Base-by-base conservation (phyloP, 2,888 invertebrate genomes). In the Charanyca ferruginea region DNA sequence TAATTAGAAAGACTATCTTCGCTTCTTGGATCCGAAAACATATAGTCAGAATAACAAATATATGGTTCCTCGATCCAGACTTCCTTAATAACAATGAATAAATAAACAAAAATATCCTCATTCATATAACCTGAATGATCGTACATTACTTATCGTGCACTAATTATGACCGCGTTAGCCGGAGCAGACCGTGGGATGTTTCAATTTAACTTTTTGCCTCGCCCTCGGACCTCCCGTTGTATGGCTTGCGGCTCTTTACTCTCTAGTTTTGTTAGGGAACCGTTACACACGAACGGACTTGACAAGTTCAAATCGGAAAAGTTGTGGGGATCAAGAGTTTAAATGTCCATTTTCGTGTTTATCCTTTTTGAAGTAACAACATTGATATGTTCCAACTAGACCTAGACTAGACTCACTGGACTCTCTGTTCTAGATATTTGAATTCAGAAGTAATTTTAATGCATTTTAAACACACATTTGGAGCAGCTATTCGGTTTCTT, bases 131-230 rank as follows among this genome's bases (percentile, higher is more conserved):
- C 28, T n/a, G n/a, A 61, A 55, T 69, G 52, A 79, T 49, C 45
- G 54, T 41, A 49, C 51, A 52, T 54, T 57, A 64, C 25, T 47
- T 45, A 72, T 52, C 32, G 25, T 22, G 45, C 66, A 60, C 66
- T 79, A 77, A 81, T 80, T 83, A 65, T 57, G 60, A 60, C 61
- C 54, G 51, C 72, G 75, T 71, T 78, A 77, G 65, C 72, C 59
- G 70, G 74, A 28, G 55, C 66, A 65, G 74, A 66, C 70, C 63
- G 77, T 72, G 85, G 84, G 87, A 89, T 90, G 90, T 91, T 91
- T 91, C 89, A 90, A 90, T 91, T 88, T 87, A 90, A 91, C 88
- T 91, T 92, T 91, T 91, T 89, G 89, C 83, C 62, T 53, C 61
- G 44, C 35, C 74, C 69, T 73, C 62, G 64, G 62, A 66, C 65